Evolutionary conservation across 2,113 vertebrate species (phyloP), one percentile per base, ranked within the genome.

Genomic region (Riparia riparia): DNA sequence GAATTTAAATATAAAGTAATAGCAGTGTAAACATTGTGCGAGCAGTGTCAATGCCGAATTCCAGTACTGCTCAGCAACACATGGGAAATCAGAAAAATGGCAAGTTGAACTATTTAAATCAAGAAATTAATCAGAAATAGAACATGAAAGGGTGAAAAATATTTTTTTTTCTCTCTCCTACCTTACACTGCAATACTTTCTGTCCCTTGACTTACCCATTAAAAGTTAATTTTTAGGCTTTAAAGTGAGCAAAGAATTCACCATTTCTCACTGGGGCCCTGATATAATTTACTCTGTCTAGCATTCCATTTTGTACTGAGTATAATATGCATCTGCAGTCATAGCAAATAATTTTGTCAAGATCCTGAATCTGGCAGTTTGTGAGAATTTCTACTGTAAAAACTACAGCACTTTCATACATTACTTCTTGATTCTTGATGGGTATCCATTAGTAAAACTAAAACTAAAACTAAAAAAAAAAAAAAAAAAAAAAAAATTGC

Each of bases 41-140:
- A 69, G 18, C 8, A 54, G 47, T 50, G 6, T 76, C 85, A 88
- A 66, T 85, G 65, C 9, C 7, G 0, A 70, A 14, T 56, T 90
- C 60, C 63, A 66, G 42, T 61, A 26, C 14, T 78, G 9, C 47
- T 57, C 20, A 81, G 14, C 58, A 80, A 54, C 45, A 37, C 39
- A 37, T 8, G 24, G 54, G 51, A 50, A 64, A 29, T 94, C 58
- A 93, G 47, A 51, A 80, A 80, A 93, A 94, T 28, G 71, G 16
- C 39, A 89, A 93, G 42, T 1, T 69, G 57, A 68, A 70, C 70
- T 74, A 93, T 34, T 41, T 92, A 93, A 96, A 74, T 8, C 42
- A n/a, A 96, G 50, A 31, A 88, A 69, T 95, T 82, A 85, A 83
- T 91, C 76, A 73, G 61, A 92, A 91, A 85, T 32, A 89, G 74